A percentile compares a stretch with the other conserved stretches of the same genome.
Conservation (phyloP, 2,113 vertebrate species). For the Pomatostomus ruficeps region DNA sequence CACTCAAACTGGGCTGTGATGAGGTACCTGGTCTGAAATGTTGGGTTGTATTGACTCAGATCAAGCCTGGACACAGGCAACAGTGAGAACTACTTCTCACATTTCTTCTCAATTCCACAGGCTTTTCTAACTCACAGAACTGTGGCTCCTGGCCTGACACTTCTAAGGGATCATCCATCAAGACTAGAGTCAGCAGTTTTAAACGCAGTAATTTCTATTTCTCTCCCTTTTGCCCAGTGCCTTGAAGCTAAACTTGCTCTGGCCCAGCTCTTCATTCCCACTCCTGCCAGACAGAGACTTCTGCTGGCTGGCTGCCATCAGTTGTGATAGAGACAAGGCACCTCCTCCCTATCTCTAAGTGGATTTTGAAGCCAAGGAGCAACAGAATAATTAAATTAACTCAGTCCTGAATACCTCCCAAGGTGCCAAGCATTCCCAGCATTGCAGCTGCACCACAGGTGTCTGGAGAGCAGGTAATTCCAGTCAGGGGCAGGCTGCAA, state of each 20-base stretch:
- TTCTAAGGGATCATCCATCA: neutral
- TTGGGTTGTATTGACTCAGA: neutral
- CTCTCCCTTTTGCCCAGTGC: neutral
- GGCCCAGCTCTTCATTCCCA: neutral
- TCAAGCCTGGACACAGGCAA: neutral
- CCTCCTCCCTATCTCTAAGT: constrained; percentile 16
- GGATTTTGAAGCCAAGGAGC: constrained; percentile 10
- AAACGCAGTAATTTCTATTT: neutral
- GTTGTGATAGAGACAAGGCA: neutral
- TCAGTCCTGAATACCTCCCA: neutral
- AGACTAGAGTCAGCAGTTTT: neutral
- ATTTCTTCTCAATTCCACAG: neutral
- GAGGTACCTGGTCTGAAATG: neutral
- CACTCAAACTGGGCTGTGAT: fast-evolving
- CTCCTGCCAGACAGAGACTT: neutral
- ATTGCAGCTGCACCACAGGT: neutral
- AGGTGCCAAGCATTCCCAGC: neutral
- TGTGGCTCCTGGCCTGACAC: neutral
- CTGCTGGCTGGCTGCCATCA: neutral
- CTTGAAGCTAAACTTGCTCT: neutral
- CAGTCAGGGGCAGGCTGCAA: neutral
- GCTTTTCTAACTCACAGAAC: neutral
- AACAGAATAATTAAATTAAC: constrained; percentile 39
- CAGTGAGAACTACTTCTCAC: neutral
- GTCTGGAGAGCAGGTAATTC: neutral